Evolutionary conservation across 2,113 vertebrate species (phyloP), one percentile per base, ranked within the genome.

Genomic region (Misgurnus mizolepis): DNA sequence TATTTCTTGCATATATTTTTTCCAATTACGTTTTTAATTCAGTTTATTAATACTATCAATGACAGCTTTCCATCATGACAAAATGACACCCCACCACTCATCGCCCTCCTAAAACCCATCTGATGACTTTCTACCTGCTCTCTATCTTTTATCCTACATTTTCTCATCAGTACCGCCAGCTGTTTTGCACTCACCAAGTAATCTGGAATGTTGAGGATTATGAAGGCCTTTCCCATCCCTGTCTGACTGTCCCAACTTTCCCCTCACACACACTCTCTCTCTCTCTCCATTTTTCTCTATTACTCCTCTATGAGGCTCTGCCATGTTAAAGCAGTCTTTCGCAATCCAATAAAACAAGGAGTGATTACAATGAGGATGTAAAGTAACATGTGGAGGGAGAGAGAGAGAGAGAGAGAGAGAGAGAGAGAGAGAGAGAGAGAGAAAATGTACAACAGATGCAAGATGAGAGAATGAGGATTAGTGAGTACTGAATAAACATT

Each of bases 151-250:
- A 65, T 18, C 73, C 65, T 55, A 72, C 76, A 83, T 82, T 86
- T 87, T 34, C 65, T 71, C 22, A 34, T 69, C 50, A 18, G 39
- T 49, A 1, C 68, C 68, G 71, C 76, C 75, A 82, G 67, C 76
- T 85, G 78, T 84, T 86, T 81, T 86, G 82, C 86, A 85, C 79
- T 88, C 73, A 65, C 81, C 49, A 85, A 88, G 87, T 92, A 92
- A 93, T 93, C 92, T 91, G 87, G 89, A 91, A 91, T 88, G 88
- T 82, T 3, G 75, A 69, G 89, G 90, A 92, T 92, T 92, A 90
- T 88, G 85, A 84, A 73, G 82, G 58, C 87, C 74, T 87, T 88
- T 83, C 76, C 83, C 72, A 82, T 72, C 61, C 83, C 62, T 70
- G 65, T 78, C 67, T 77, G 55, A 70, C 17, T 14, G 49, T 60